phyloP scores from a whole-genome alignment of 2,113 vertebrate species.

The Etia nguti region DNA sequence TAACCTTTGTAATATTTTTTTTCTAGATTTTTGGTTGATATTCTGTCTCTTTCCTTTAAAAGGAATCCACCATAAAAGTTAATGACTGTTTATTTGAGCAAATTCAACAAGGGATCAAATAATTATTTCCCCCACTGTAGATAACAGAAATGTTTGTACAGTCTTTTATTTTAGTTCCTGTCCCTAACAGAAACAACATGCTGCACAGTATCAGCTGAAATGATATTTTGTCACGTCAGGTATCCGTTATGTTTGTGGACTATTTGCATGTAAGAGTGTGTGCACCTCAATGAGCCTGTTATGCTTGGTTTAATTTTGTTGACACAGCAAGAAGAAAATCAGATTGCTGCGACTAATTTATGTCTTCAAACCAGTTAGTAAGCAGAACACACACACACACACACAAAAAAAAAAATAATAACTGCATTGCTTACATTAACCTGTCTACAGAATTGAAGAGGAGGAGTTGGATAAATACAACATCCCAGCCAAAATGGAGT shows the following conservation, averaged over 20 bases:
- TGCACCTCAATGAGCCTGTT: not conserved
- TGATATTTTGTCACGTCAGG: not conserved
- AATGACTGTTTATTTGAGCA: not conserved
- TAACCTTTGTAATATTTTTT: not conserved
- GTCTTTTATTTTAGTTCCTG: not conserved
- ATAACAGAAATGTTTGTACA: not conserved
- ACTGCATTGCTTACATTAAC: not conserved
- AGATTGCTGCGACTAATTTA: not conserved
- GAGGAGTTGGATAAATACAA: slow-evolving; percentile 86
- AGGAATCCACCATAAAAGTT: not conserved
- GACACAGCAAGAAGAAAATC: not conserved
- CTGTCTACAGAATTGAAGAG: slow-evolving; percentile 79
- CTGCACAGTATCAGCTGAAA: not conserved
- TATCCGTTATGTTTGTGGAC: not conserved
- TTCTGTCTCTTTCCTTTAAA: not conserved
- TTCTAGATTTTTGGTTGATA: not conserved
- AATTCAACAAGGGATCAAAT: not conserved
- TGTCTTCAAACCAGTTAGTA: not conserved
- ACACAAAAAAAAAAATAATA: not conserved
- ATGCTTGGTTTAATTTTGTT: not conserved
- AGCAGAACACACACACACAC: not conserved
- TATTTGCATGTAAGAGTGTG: not conserved
- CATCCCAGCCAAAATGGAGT: slow-evolving; percentile 82
- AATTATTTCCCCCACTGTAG: not conserved
- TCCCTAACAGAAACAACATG: not conserved